Evolutionary conservation across 1,140 invertebrate genomes (phyloP), one percentile per base, ranked within the genome.

Genomic region (Ostrea denselamellosa): DNA sequence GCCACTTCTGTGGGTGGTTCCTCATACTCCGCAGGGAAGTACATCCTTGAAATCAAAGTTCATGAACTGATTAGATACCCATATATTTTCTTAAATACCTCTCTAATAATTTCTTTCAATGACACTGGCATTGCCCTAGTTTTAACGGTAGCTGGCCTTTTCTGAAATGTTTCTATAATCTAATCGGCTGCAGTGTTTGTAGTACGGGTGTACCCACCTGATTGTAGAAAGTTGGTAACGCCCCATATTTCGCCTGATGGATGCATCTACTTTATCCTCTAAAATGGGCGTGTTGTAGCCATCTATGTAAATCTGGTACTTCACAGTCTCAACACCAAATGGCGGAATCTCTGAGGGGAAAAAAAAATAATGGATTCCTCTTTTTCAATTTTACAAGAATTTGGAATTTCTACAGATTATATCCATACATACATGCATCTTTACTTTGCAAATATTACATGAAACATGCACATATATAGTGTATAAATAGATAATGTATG

Each of bases 1-100:
- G 90, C 44, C 9, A 91, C 52, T 83, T 91, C 91, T 82, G 87
- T 86, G 25, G 91, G 88, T 25, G 91, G 91, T 65, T 91, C 91
- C 58, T 65, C 81, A 84, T 90, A 91, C 53, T 89, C 85, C 34
- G 86, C 54, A 14, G 90, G 85, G 62, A 91, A 90, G 68, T 90
- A 91, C 56, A 91, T 82, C 84, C 91, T 91, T 85, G 22, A 90
- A 90, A 83, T 19, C 62, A 86, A 85, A 71, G 54, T n/a, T 83
- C 51, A 54, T 14, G n/a, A 54, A 34, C 17, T 68, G 44, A 81
- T 51, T 19, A 81, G 2, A 22, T 8, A 44, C 34, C 34, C 34
- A 44, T 2, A 44, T 44, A 5, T 44, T 44, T 44, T 44, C 34
- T 44, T 44, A 44, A 44, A 44, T 44, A 44, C 34, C 5, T 44